Percentiles rank a stretch among this genome's conserved stretches.
These are phyloP conservation scores for Girardinus metallicus DNA, from an alignment of 2,797 vertebrate species.

Conservation along the genomic window DNA sequence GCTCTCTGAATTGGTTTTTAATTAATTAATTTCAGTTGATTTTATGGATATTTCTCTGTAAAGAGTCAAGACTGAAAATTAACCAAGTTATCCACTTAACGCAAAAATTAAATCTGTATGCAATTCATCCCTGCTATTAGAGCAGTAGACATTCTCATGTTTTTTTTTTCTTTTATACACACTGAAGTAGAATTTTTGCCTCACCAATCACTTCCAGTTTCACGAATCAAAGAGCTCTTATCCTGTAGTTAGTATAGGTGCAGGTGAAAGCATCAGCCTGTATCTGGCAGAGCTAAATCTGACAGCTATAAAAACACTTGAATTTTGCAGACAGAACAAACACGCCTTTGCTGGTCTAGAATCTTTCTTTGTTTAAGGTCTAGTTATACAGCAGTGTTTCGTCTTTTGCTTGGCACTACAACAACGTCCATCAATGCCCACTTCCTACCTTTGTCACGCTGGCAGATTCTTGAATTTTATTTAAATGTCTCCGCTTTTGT, in stretches of 20 bases:
- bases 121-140: neutral
- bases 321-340: neutral
- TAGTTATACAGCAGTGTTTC: neutral
- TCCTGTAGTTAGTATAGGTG: neutral
- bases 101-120: neutral
- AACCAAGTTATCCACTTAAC: neutral
- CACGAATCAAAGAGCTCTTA: neutral
- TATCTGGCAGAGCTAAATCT: neutral
- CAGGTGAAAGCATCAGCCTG: neutral
- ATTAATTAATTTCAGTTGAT: neutral
- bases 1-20: neutral
- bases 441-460: neutral
- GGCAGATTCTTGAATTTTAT: neutral
- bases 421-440: neutral
- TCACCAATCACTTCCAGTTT: neutral
- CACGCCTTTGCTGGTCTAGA: neutral
- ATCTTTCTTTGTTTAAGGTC: neutral
- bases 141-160: neutral
- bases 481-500: neutral
- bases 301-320: neutral
- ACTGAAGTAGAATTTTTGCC: neutral
- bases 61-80: neutral
- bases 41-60: neutral
- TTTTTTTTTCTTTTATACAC: neutral
- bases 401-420: neutral